Conservation (phyloP, 2,113 vertebrate genomes). For the Nicator chloris region DNA sequence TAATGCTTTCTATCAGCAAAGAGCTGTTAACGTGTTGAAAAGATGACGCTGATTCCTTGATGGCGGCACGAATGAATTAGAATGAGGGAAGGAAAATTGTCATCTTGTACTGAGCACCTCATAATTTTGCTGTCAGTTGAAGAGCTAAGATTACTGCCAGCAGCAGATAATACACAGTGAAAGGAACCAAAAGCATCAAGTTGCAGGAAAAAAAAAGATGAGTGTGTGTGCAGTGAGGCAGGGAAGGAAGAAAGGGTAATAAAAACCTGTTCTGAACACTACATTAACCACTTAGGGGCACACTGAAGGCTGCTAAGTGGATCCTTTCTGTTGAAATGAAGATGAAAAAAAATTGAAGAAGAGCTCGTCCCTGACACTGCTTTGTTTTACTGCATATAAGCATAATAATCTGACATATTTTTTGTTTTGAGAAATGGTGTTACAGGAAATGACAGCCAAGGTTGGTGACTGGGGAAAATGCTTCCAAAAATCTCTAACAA, state of each 20-base stretch:
- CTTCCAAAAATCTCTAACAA: not conserved
- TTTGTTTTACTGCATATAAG: not conserved
- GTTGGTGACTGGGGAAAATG: not conserved
- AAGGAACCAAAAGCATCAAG: conserved; percentile 50
- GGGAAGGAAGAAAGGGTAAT: conserved; percentile 23
- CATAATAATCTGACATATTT: not conserved
- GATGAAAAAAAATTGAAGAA: not conserved
- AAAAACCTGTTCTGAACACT: conserved; percentile 40
- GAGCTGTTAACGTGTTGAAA: conserved; percentile 3
- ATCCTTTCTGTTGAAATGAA: not conserved
- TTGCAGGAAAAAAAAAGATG: not conserved
- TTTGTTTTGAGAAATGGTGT: not conserved
- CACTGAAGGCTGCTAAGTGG: not conserved
- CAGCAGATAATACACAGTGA: conserved; percentile 32
- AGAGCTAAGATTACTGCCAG: conserved; percentile 49
- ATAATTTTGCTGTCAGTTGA: conserved; percentile 67
- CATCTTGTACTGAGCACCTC: conserved; percentile 33
- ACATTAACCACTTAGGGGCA: conserved; percentile 42
- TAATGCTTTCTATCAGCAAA: conserved; percentile 37
- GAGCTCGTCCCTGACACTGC: not conserved
- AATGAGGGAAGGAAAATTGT: conserved; percentile 51
- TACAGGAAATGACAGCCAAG: not conserved
- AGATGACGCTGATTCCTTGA: conserved; percentile 29
- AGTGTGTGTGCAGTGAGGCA: conserved; percentile 8
- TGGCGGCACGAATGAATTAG: conserved; percentile 16